Percentiles rank a stretch among this genome's conserved stretches.
These are phyloP conservation scores for Redunca redunca DNA, from an alignment of 2,113 vertebrate species.

Conservation along the genomic window DNA sequence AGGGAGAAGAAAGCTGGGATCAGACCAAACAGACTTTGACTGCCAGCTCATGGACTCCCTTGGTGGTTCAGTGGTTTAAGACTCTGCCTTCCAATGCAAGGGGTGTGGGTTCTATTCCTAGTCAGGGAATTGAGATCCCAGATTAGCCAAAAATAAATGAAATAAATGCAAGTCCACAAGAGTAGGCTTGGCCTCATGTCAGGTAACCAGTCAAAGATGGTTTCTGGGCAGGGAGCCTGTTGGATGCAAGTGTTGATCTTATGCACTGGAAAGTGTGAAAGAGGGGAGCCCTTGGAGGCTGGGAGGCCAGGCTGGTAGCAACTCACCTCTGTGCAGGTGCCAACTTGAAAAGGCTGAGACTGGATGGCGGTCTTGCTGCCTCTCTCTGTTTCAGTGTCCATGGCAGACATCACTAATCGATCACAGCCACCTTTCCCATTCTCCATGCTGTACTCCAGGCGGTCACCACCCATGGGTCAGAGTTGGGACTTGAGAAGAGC, in stretches of 20 bases:
- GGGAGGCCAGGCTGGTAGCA: too few species aligned
- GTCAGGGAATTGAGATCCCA: background rate
- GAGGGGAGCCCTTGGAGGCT: background rate
- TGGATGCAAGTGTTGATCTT: too few species aligned
- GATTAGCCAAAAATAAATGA: background rate
- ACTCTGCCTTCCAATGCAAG: background rate
- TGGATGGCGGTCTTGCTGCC: background rate
- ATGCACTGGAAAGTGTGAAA: fast-evolving
- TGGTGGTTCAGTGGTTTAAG: background rate
- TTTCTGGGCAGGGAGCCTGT: background rate
- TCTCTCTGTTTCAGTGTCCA: too few species aligned
- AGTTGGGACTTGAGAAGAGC: background rate
- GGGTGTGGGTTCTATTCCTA: background rate
- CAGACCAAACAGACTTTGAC: background rate
- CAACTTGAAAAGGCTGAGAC: background rate
- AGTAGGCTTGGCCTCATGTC: background rate
- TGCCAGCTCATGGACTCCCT: background rate
- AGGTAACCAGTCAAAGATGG: background rate
- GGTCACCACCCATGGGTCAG: fast-evolving
- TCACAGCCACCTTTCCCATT: fast-evolving
- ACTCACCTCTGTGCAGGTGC: fast-evolving
- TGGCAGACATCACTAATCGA: background rate
- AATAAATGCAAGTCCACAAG: background rate
- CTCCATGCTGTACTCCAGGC: background rate
- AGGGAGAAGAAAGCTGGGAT: background rate